Conservation (phyloP, 2,113 vertebrate genomes). For the Chloebia gouldiae region DNA sequence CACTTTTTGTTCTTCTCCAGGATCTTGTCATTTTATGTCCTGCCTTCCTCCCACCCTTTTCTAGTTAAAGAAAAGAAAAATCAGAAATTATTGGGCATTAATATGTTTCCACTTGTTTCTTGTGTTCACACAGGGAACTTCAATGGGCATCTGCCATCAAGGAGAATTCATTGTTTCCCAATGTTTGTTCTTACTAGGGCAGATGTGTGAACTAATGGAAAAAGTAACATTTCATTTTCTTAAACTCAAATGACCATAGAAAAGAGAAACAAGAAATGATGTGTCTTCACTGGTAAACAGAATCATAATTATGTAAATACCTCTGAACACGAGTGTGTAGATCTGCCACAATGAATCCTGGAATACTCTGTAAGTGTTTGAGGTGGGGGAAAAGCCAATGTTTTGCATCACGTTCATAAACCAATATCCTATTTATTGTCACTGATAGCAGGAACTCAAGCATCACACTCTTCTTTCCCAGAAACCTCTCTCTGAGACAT, state of each 20-base stretch:
- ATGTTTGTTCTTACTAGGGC: not conserved
- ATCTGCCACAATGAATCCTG: not conserved
- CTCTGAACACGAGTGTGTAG: not conserved
- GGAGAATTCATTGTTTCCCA: not conserved
- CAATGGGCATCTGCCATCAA: not conserved
- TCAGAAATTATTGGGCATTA: not conserved
- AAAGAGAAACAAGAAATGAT: not conserved
- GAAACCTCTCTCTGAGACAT: not conserved
- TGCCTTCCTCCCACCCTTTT: fast-evolving
- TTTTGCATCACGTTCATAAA: not conserved
- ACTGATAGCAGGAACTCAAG: not conserved
- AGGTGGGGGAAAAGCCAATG: not conserved
- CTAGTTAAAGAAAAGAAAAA: not conserved
- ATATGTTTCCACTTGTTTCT: not conserved
- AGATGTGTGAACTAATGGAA: not conserved
- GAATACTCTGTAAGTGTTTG: not conserved
- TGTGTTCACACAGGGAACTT: not conserved
- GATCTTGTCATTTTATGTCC: not conserved
- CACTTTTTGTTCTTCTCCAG: not conserved
- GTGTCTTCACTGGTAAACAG: not conserved
- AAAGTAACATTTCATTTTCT: not conserved
- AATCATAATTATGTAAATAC: not conserved
- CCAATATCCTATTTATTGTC: not conserved
- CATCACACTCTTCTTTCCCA: not conserved
- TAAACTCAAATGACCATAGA: not conserved